Conservation (phyloP, 2,888 invertebrate species). For the Lamproptera curius region DNA sequence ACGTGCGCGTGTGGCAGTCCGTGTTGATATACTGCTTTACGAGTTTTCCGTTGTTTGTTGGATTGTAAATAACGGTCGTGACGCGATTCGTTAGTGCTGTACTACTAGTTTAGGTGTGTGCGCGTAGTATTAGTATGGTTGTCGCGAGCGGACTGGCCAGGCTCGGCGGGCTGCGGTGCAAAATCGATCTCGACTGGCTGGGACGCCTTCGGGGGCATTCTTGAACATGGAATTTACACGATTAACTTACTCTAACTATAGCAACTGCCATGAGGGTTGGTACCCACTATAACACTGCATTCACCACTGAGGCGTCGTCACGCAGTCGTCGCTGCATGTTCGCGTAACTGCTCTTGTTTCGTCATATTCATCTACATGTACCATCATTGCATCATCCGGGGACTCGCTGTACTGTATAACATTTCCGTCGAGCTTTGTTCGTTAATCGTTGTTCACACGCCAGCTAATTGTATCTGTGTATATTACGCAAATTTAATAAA, state of each 20-base stretch:
- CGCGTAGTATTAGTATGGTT: slow-evolving; percentile 40
- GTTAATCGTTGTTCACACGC: background rate
- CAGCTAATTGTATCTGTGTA: slow-evolving; percentile 4
- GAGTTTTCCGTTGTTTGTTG: slow-evolving; percentile 74
- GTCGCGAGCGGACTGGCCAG: slow-evolving; percentile 40
- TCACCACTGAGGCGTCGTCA: slow-evolving; percentile 40
- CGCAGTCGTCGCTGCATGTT: slow-evolving; percentile 37
- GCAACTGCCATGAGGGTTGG: slow-evolving; percentile 56
- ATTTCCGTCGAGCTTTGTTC: slow-evolving; percentile 4
- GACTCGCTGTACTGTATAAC: slow-evolving; percentile 8
- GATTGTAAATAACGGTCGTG: slow-evolving; percentile 72
- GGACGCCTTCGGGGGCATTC: slow-evolving; percentile 47
- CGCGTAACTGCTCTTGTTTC: slow-evolving; percentile 37
- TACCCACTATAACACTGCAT: slow-evolving; percentile 54
- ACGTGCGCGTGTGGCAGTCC: slow-evolving; percentile 75
- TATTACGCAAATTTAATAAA: slow-evolving; percentile 36
- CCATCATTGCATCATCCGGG: slow-evolving; percentile 15
- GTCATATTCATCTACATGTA: slow-evolving; percentile 30
- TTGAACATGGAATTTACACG: slow-evolving; percentile 71
- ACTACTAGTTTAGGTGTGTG: slow-evolving; percentile 59
- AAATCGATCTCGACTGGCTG: slow-evolving; percentile 74
- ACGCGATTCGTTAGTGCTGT: slow-evolving; percentile 62
- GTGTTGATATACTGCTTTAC: slow-evolving; percentile 75
- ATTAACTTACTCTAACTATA: slow-evolving; percentile 75
- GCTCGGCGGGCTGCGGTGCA: slow-evolving; percentile 68